Base-by-base conservation (phyloP, 2,888 invertebrate species). In the Limnephilus lunatus region DNA sequence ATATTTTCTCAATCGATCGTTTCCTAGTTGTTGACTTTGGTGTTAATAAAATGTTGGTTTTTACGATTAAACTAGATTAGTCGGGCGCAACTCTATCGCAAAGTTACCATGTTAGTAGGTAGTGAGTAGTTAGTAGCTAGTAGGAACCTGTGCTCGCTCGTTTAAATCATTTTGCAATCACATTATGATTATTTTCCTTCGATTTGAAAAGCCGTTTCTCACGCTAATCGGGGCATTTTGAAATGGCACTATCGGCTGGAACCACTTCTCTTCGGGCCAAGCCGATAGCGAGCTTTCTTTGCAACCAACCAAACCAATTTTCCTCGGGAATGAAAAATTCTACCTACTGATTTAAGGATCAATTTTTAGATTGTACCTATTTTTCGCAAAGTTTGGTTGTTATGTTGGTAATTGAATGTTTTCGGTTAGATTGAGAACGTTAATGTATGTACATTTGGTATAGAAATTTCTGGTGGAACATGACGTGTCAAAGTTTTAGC, bases 101-200 rank as follows among this genome's bases (percentile, higher is more conserved):
- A 9, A n/a, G 25, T 68, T 25, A n/a, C 68, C 68, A 25, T 68
- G 25, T 25, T 68, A 68, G 68, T 3, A 1, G 25, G 68, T 25
- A 25, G 5, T 4, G 15, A 68, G 25, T 19, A 7, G 5, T 25
- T 25, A 68, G 19, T 68, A 25, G 7, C 68, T 1, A 68, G 25
- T 68, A 19, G 53, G 19, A 19, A 53, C 53, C 68, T 7, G 68
- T 0, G 68, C 68, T 19, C 85, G 85, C 85, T 35, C 48, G n/a
- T 89, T 89, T 89, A 81, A 89, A 89, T 89, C 88, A 89, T 89
- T 89, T 89, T 80, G 81, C 88, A 89, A 89, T 89, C 88, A 81
- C 80, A 89, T 89, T 89, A 89, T 89, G 88, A 89, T 89, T 89
- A 89, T 35, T 89, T 81, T 80, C 88, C 81, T 89, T 89, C 88